Evolutionary conservation across 2,888 invertebrate species (phyloP), one percentile per base, ranked within the genome.

Genomic region (Mantis religiosa): DNA sequence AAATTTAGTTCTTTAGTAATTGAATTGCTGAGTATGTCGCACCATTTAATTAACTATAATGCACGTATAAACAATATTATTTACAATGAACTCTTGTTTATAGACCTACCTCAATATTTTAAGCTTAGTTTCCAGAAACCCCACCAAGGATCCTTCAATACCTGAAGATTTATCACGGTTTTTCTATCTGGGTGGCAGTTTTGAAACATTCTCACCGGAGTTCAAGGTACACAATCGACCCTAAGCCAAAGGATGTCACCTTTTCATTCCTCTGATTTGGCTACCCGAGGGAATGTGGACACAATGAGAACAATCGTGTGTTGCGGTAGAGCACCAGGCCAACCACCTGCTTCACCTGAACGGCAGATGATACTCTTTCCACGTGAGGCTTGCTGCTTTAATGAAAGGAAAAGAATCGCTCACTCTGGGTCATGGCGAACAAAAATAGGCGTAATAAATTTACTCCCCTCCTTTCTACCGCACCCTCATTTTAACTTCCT

Each of bases 251-350:
- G 28, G 30, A 82, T 87, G 87, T 34, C 87, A 87, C 87, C 54
- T 87, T 82, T 87, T 30, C 82, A 82, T 28, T 27, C 28, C 47
- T 47, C 3, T 47, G 85, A 85, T 85, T 85, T 47, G 20, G 47
- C 85, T 27, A 27, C 85, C 85, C 54, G 54, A 6, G 54, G 47
- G n/a, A 85, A n/a, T 34, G 34, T n/a, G 30, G 30, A 14, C 27
- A 87, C 82, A 87, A 87, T 87, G 41, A 25, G n/a, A 82, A 87
- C 87, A 87, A 87, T 87, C 82, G 86, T 14, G 82, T 82, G 81
- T 82, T 87, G 87, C 41, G 87, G 87, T 87, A 87, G 87, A 27
- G 54, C 54, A 15, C 15, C 25, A 71, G 54, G 47, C 54, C 82
- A 34, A 34, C 87, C 87, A 87, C 87, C 87, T 87, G 87, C 20